Conservation (phyloP, 1,140 invertebrate genomes). For the Diplogasteroides magnus region DNA sequence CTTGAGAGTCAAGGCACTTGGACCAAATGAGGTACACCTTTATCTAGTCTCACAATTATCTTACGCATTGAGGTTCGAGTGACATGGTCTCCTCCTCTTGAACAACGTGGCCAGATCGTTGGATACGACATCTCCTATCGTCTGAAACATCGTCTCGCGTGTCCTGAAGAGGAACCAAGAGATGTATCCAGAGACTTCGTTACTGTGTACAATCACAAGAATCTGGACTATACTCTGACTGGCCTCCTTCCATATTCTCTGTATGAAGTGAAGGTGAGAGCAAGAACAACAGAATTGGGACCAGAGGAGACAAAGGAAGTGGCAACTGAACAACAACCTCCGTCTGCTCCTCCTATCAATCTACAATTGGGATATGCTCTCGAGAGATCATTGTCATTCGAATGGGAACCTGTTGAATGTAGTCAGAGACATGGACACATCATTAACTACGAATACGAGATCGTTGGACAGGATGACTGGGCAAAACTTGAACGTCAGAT, state of each 20-base stretch:
- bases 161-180: slow-evolving; percentile 53
- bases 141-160: slow-evolving; percentile 51
- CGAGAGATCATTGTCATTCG: slow-evolving; percentile 53
- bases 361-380: slow-evolving; percentile 49
- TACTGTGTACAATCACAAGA: slow-evolving; percentile 55
- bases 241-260: slow-evolving; percentile 53
- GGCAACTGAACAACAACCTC: slow-evolving; percentile 52
- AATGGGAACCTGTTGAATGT: slow-evolving; percentile 55
- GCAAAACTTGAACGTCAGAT: slow-evolving; percentile 54
- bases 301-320: slow-evolving; percentile 53
- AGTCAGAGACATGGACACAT: slow-evolving; percentile 53
- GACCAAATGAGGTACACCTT: slow-evolving; percentile 46
- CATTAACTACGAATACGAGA: slow-evolving; percentile 54
- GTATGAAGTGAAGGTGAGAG: slow-evolving; percentile 44
- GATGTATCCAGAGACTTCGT: slow-evolving; percentile 55
- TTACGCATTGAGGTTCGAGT: slow-evolving; percentile 25
- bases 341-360: slow-evolving; percentile 52
- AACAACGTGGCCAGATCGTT: slow-evolving; percentile 46
- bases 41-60: neutral
- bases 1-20: slow-evolving; percentile 46
- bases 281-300: slow-evolving; percentile 53
- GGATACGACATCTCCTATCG: slow-evolving; percentile 55
- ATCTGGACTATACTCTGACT: slow-evolving; percentile 53
- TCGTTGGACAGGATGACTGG: slow-evolving; percentile 54
- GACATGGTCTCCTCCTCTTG: slow-evolving; percentile 42